Percentiles rank a stretch among this genome's conserved stretches.
Conservation (phyloP, 2,888 invertebrate genomes). For the Dryomyza anilis region DNA sequence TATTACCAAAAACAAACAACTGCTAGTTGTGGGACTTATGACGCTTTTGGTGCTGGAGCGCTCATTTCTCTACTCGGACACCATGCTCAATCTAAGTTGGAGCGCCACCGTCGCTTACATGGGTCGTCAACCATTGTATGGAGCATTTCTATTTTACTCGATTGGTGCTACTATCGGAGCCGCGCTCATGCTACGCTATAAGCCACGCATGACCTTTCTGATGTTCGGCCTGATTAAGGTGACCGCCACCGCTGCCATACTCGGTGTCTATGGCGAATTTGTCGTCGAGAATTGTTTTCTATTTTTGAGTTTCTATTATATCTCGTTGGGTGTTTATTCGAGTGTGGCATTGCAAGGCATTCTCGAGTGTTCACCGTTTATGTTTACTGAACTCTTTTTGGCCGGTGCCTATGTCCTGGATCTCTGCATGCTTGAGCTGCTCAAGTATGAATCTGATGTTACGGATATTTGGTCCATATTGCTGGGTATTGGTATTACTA, state of each 20-base stretch:
- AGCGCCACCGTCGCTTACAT: conserved; percentile 43
- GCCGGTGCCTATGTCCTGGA: conserved; percentile 42
- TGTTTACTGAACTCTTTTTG: conserved; percentile 46
- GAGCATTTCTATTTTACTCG: conserved; percentile 43
- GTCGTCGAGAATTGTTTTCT: conserved; percentile 46
- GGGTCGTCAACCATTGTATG: conserved; percentile 35
- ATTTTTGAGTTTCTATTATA: conserved; percentile 50
- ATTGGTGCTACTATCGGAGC: conserved; percentile 43
- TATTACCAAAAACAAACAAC: conserved; percentile 44
- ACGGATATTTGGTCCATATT: conserved; percentile 41
- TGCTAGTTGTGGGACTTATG: conserved; percentile 39
- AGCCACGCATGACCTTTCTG: conserved; percentile 47
- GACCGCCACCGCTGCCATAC: conserved; percentile 45
- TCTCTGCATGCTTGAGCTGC: conserved; percentile 41
- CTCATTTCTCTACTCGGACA: conserved; percentile 42
- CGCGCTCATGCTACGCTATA: conserved; percentile 44
- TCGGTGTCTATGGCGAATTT: conserved; percentile 48
- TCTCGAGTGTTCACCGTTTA: conserved; percentile 50
- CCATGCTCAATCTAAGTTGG: conserved; percentile 45
- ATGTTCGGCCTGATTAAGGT: conserved; percentile 51
- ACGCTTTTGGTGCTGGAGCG: conserved; percentile 41
- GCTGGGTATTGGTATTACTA: conserved; percentile 38
- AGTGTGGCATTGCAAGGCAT: conserved; percentile 49
- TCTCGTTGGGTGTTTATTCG: conserved; percentile 46
- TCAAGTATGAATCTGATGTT: conserved; percentile 43